These are phyloP conservation scores for Luperina nickerlii DNA, from an alignment of 2,888 invertebrate species.

Conservation along the genomic window DNA sequence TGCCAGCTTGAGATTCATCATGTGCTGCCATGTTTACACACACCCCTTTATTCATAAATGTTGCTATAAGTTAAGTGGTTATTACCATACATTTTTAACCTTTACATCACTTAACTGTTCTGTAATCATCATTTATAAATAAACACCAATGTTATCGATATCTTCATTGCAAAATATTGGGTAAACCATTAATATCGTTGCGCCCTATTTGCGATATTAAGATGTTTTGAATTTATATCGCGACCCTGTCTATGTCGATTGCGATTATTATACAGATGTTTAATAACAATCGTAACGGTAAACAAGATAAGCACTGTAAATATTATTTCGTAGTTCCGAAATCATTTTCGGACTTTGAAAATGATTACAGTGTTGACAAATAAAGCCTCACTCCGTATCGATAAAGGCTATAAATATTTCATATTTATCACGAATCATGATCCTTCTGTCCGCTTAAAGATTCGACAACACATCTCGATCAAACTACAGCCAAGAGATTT, in stretches of 20 bases:
- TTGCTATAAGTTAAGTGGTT: neutral
- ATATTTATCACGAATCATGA: conserved; percentile 4
- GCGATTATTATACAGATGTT: conserved; percentile 17
- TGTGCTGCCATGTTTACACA: neutral
- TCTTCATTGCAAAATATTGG: conserved; percentile 9
- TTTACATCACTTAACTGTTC: no score
- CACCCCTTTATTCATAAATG: neutral
- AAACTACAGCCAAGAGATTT: conserved; percentile 17
- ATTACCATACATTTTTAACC: no score
- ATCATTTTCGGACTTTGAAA: conserved; percentile 2
- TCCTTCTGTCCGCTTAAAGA: conserved; percentile 18
- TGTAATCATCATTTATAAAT: neutral
- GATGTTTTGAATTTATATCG: conserved; percentile 48
- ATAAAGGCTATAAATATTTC: neutral
- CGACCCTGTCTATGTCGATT: conserved; percentile 43
- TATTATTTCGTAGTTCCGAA: conserved; percentile 10
- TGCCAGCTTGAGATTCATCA: no score
- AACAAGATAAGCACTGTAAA: conserved; percentile 27
- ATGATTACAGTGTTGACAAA: neutral
- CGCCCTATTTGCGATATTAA: conserved; percentile 37
- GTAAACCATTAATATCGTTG: conserved; percentile 14
- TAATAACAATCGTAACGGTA: conserved; percentile 26
- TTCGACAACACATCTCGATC: conserved; percentile 19
- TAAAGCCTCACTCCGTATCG: conserved; percentile 9
- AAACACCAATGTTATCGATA: neutral